Percentiles rank a stretch among this genome's conserved stretches.
phyloP scores from a whole-genome alignment of 2,797 vertebrate species.

The Lagocephalus sceleratus region DNA sequence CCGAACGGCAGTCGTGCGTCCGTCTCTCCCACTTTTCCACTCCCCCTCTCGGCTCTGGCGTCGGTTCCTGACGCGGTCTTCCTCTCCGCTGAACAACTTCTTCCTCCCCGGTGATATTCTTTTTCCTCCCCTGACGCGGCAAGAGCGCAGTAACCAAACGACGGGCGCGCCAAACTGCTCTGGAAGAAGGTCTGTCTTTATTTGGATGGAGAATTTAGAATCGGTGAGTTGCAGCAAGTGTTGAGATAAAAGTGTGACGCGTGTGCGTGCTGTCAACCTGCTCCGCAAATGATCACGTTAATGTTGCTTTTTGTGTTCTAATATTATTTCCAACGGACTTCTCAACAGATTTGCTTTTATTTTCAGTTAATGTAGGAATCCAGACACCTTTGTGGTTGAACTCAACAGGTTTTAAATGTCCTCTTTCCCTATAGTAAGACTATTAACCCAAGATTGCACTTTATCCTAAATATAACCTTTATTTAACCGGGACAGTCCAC shows the following conservation, averaged over 20 bases:
- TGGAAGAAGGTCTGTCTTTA: constrained; percentile 25
- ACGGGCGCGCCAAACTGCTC: constrained; percentile 20
- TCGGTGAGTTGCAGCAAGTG: constrained; percentile 55
- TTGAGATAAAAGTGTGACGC: background rate
- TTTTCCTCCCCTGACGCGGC: constrained; percentile 2
- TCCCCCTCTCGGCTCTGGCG: constrained; percentile 5
- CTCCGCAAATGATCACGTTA: constrained; percentile 2
- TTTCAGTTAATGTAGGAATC: too few species aligned
- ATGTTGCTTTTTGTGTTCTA: too few species aligned
- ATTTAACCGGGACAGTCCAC: too few species aligned
- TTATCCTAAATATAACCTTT: too few species aligned
- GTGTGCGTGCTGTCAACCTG: constrained; percentile 15
- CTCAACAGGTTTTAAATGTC: constrained; percentile 70
- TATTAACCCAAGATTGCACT: too few species aligned
- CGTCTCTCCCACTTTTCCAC: constrained; percentile 45
- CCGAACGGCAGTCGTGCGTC: constrained; percentile 43
- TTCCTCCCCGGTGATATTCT: constrained; percentile 15
- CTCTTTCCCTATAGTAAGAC: background rate
- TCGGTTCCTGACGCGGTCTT: constrained; percentile 14
- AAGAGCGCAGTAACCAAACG: too few species aligned
- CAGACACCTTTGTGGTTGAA: constrained; percentile 6
- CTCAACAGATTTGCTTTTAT: too few species aligned
- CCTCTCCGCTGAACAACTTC: constrained; percentile 51
- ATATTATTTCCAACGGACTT: too few species aligned
- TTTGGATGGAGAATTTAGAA: constrained; percentile 58